Evolutionary conservation across 2,797 vertebrate species (phyloP).

Genomic region (Vireo griseus): DNA sequence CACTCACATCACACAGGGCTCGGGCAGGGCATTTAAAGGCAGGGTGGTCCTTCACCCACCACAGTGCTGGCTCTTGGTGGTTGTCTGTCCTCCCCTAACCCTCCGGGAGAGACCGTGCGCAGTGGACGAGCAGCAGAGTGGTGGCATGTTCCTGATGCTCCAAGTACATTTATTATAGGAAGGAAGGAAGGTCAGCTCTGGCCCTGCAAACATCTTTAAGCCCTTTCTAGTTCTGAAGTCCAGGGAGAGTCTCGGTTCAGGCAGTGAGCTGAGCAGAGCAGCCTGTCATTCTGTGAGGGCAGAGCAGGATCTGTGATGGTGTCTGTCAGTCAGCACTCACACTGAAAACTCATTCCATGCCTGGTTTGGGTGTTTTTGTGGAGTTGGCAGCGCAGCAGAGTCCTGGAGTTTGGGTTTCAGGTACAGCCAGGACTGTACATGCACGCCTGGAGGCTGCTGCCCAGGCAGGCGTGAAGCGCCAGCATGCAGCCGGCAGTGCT

Average conservation of each 20-base stretch:
- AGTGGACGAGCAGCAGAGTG: fast-evolving
- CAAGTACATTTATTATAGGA: background rate
- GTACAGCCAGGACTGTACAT: background rate
- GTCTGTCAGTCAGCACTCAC: background rate
- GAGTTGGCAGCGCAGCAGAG: background rate
- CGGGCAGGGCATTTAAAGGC: background rate
- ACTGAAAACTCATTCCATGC: background rate
- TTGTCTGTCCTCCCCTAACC: background rate
- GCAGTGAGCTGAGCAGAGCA: background rate
- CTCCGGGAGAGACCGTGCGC: fast-evolving
- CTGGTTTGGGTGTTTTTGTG: background rate
- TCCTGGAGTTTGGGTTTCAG: background rate
- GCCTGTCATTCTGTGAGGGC: background rate
- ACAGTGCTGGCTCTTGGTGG: fast-evolving
- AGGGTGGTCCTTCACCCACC: fast-evolving
- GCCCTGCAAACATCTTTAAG: background rate
- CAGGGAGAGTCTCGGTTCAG: background rate
- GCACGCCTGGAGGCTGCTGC: background rate
- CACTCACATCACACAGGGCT: background rate
- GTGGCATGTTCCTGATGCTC: background rate
- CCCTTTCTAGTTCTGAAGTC: background rate
- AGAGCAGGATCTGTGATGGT: background rate
- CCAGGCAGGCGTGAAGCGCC: background rate
- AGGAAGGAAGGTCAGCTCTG: background rate
- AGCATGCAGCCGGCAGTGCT: background rate